These are phyloP conservation scores for Spodoptera litura DNA, from an alignment of 1,140 invertebrate genomes.

Conservation along the genomic window DNA sequence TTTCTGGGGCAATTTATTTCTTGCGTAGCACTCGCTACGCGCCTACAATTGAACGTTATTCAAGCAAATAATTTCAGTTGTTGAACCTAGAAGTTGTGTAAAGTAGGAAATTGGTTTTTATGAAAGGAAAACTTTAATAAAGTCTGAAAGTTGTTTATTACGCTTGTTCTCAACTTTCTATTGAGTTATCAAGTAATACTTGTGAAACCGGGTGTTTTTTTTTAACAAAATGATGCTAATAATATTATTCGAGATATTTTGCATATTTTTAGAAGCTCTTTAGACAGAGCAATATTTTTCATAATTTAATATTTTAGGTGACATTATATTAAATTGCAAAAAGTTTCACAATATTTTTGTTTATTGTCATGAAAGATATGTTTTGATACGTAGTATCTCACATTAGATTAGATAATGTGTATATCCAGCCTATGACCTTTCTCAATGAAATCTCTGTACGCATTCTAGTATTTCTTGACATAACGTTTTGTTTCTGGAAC, in stretches of 20 bases:
- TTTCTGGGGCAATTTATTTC: neutral
- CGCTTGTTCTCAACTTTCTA: slow-evolving; percentile 13
- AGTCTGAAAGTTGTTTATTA: slow-evolving; percentile 21
- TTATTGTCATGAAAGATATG: too few relatives aligned
- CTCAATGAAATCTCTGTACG: too few relatives aligned
- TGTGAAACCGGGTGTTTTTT: slow-evolving; percentile 3
- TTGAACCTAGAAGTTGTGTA: neutral
- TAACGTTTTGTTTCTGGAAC: too few relatives aligned
- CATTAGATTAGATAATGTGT: too few relatives aligned
- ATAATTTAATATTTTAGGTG: neutral
- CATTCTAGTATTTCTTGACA: too few relatives aligned
- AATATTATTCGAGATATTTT: neutral
- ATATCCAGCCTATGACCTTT: too few relatives aligned
- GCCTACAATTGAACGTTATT: neutral
- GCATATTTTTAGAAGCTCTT: neutral
- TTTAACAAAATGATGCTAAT: neutral
- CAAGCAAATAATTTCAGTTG: slow-evolving; percentile 2
- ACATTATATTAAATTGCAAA: too few relatives aligned
- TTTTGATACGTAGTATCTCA: too few relatives aligned
- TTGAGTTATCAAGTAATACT: slow-evolving; percentile 19
- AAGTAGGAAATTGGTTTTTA: slow-evolving; percentile 26
- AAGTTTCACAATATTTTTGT: too few relatives aligned
- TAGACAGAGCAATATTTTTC: neutral
- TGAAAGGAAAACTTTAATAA: slow-evolving; percentile 15
- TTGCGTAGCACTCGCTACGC: neutral